phyloP scores from a whole-genome alignment of 2,113 vertebrate genomes.

The Coryphaenoides rupestris region DNA sequence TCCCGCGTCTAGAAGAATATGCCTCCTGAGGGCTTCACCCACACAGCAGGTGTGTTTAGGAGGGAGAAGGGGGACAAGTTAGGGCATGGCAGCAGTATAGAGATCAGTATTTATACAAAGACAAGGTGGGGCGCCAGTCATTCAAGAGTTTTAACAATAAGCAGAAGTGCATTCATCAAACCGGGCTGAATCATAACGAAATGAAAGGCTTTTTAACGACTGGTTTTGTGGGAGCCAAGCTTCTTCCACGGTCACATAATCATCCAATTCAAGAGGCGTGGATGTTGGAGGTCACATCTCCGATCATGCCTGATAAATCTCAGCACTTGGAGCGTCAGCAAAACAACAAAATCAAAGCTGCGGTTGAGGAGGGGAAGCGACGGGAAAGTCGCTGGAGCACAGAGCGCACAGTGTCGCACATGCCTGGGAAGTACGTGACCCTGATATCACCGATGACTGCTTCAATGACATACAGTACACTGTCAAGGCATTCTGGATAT shows the following conservation, averaged over 20 bases:
- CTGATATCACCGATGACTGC: neutral
- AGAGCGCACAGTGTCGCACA: neutral
- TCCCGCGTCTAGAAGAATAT: constrained; percentile 33
- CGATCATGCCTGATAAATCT: too few relatives aligned
- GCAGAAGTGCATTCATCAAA: neutral
- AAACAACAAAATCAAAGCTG: neutral
- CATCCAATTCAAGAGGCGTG: neutral
- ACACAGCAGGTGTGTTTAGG: constrained; percentile 64
- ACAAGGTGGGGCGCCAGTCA: constrained; percentile 38
- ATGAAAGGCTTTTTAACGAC: too few relatives aligned
- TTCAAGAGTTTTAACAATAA: constrained; percentile 4
- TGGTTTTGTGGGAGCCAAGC: too few relatives aligned
- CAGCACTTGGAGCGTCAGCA: neutral
- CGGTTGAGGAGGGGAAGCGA: too few relatives aligned
- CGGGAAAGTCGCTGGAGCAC: too few relatives aligned
- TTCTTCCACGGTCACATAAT: neutral
- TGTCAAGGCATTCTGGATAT: neutral
- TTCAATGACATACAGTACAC: neutral
- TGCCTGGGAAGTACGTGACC: neutral
- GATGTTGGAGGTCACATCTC: too few relatives aligned
- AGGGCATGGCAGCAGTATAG: constrained; percentile 40
- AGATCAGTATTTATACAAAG: constrained; percentile 40
- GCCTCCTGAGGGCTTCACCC: constrained; percentile 47
- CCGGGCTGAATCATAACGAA: neutral
- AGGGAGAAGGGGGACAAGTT: constrained; percentile 59